Evolutionary conservation across 2,797 vertebrate genomes (phyloP).

Genomic region (Tinamus major): DNA sequence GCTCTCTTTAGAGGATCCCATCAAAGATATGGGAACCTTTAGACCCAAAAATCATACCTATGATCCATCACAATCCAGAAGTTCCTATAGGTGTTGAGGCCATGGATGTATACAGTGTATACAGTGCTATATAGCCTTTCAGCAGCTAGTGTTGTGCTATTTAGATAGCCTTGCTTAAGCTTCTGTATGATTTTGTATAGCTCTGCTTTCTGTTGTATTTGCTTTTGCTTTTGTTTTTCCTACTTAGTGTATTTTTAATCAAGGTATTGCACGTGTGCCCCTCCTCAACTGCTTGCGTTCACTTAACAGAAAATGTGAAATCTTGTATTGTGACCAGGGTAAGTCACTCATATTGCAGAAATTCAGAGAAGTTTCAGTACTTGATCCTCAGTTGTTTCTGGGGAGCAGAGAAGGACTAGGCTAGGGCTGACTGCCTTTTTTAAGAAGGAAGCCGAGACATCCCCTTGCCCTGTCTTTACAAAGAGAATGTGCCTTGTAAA

Average conservation of each 20-base stretch:
- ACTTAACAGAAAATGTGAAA: not conserved
- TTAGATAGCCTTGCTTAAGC: not conserved
- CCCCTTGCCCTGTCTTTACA: not conserved
- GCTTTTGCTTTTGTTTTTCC: not conserved
- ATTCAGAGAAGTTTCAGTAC: not conserved
- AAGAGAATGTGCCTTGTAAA: not conserved
- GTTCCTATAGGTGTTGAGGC: not conserved
- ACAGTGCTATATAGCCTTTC: not conserved
- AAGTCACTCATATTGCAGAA: not conserved
- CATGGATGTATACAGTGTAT: not conserved
- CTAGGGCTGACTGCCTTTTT: not conserved
- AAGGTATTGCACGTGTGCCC: not conserved
- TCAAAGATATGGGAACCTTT: not conserved
- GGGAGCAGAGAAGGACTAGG: not conserved
- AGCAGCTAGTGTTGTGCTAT: not conserved
- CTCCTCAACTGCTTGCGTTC: not conserved
- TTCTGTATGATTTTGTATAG: not conserved
- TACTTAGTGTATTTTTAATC: not conserved
- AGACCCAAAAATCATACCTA: not conserved
- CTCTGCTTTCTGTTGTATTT: not conserved
- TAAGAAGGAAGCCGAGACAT: slow-evolving; percentile 15
- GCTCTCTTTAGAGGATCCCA: not conserved
- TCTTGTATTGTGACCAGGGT: not conserved
- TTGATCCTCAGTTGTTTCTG: not conserved
- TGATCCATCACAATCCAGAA: not conserved